These are phyloP conservation scores for Pica pica DNA, from an alignment of 2,113 vertebrate genomes.

Conservation along the genomic window DNA sequence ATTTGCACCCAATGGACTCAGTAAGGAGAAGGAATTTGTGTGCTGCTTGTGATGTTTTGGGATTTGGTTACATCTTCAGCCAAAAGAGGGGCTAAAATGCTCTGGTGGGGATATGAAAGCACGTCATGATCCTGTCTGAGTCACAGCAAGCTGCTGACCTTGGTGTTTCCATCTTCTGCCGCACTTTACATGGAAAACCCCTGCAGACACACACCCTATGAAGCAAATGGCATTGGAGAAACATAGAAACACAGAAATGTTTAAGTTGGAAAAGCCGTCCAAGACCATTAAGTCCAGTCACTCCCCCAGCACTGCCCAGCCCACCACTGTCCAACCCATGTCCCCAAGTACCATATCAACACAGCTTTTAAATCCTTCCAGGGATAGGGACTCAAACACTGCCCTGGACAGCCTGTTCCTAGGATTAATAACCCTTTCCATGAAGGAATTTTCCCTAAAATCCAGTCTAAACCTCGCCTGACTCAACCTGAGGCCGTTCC, in stretches of 20 bases:
- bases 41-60: not conserved
- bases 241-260: not conserved
- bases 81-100: not conserved
- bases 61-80: not conserved
- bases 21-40: not conserved
- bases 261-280: not conserved
- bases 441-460: not conserved
- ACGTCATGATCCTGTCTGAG: not conserved
- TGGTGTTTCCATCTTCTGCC: not conserved
- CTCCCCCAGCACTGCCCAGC: not conserved
- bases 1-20: accelerated
- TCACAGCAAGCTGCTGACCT: not conserved
- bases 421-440: accelerated
- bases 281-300: accelerated
- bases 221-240: not conserved
- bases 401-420: not conserved
- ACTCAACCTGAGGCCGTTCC: accelerated
- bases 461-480: not conserved
- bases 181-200: not conserved
- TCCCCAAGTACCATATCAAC: too few species aligned
- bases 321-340: not conserved
- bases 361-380: accelerated
- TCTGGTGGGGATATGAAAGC: not conserved
- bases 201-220: not conserved
- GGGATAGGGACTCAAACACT: accelerated